These are phyloP conservation scores for Tenthredo distinguenda DNA, from an alignment of 2,888 invertebrate species.

Conservation along the genomic window DNA sequence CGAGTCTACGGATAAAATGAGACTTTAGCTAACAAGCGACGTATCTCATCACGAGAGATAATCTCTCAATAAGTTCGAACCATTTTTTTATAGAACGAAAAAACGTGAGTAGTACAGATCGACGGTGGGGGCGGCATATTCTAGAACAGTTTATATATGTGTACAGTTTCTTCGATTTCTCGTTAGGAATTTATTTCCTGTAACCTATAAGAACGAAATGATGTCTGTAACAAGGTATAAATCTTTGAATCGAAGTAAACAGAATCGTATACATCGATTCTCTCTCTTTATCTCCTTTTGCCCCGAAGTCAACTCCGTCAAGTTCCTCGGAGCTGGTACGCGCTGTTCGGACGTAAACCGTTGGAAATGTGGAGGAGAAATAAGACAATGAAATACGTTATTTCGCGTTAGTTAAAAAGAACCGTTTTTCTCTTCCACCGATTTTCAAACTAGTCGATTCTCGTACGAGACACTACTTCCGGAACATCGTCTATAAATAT, in stretches of 20 bases:
- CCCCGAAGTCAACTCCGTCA: constrained; percentile 53
- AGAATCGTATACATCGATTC: constrained; percentile 69
- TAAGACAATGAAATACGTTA: neutral
- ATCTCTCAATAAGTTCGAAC: neutral
- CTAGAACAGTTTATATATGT: neutral
- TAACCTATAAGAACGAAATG: constrained; percentile 63
- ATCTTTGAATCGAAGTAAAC: constrained; percentile 72
- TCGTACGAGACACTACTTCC: neutral
- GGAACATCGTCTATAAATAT: neutral
- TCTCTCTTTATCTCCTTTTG: constrained; percentile 50
- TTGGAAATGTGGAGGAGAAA: neutral
- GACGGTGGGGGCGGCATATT: neutral
- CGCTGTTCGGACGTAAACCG: neutral
- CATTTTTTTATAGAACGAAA: neutral
- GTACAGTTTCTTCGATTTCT: constrained; percentile 11
- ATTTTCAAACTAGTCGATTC: neutral
- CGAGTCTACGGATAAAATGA: neutral
- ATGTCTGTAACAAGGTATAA: constrained; percentile 75
- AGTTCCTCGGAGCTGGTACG: constrained; percentile 37
- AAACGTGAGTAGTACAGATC: neutral
- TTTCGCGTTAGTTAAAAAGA: neutral
- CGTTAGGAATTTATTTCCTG: constrained; percentile 36
- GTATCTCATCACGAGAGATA: neutral
- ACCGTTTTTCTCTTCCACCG: neutral
- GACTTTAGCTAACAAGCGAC: neutral